phyloP scores from a whole-genome alignment of 2,888 invertebrate genomes.

The Epirrita christyi region DNA sequence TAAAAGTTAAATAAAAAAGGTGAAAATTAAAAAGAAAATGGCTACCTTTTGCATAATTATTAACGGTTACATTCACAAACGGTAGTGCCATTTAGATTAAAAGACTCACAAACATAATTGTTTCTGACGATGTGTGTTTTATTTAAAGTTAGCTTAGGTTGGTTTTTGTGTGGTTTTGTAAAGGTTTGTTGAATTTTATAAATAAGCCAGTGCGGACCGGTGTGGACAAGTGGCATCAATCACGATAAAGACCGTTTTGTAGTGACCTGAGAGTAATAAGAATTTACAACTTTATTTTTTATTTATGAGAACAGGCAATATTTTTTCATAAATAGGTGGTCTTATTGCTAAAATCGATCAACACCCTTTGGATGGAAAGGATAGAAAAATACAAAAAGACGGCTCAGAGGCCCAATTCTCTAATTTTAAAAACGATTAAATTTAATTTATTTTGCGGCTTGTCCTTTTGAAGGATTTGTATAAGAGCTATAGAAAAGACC shows the following conservation, averaged over 20 bases:
- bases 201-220: slow-evolving; percentile 50
- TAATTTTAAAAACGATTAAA: too few species aligned
- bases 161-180: background rate
- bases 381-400: too few species aligned
- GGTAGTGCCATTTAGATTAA: slow-evolving; percentile 43
- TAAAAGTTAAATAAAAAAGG: slow-evolving; percentile 43
- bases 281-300: background rate
- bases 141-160: slow-evolving; percentile 1
- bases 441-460: too few species aligned
- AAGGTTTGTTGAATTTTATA: slow-evolving; percentile 31
- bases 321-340: too few species aligned
- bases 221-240: slow-evolving; percentile 51
- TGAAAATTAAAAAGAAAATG: slow-evolving; percentile 39
- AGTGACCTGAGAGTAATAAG: slow-evolving; percentile 16
- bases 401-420: too few species aligned
- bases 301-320: too few species aligned
- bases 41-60: slow-evolving; percentile 36
- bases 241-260: slow-evolving; percentile 51
- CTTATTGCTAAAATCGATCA: too few species aligned
- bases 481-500: too few species aligned
- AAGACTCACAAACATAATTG: background rate
- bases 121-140: slow-evolving; percentile 4
- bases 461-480: too few species aligned
- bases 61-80: slow-evolving; percentile 42
- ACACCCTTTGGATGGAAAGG: too few species aligned